A percentile compares a stretch with the other conserved stretches of the same genome.
These are phyloP conservation scores for Bellardia pandia DNA, from an alignment of 2,888 invertebrate species.

Conservation along the genomic window DNA sequence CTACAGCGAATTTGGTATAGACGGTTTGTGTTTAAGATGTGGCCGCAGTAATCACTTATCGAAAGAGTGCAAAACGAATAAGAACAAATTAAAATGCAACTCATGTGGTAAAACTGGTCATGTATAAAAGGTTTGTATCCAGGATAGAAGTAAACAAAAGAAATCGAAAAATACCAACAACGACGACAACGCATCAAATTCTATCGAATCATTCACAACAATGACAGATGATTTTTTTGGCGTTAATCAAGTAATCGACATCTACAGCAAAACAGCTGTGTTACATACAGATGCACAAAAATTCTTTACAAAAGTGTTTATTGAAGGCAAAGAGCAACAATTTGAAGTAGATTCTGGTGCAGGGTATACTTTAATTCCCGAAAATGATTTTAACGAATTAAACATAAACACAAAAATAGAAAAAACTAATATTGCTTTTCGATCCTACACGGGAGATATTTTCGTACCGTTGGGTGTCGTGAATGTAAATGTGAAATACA, in stretches of 20 bases:
- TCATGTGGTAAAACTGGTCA: too few relatives aligned
- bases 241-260: constrained; percentile 61
- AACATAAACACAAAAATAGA: constrained; percentile 10
- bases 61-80: too few relatives aligned
- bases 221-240: too few relatives aligned
- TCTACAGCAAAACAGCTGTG: constrained; percentile 32
- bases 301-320: constrained; percentile 38
- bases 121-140: too few relatives aligned
- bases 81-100: too few relatives aligned
- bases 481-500: constrained; percentile 39
- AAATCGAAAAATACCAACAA: too few relatives aligned
- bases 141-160: too few relatives aligned
- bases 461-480: constrained; percentile 58
- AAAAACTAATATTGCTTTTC: constrained; percentile 48
- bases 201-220: too few relatives aligned
- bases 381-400: constrained; percentile 45
- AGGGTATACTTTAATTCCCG: constrained; percentile 33
- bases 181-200: too few relatives aligned
- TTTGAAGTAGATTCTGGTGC: constrained; percentile 56
- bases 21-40: too few relatives aligned
- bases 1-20: too few relatives aligned
- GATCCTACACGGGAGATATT: constrained; percentile 45
- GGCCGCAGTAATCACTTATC: too few relatives aligned
- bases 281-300: constrained; percentile 11
- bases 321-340: constrained; percentile 14